Base-by-base conservation (phyloP, 1,140 invertebrate species). In the Adelges cooleyi region DNA sequence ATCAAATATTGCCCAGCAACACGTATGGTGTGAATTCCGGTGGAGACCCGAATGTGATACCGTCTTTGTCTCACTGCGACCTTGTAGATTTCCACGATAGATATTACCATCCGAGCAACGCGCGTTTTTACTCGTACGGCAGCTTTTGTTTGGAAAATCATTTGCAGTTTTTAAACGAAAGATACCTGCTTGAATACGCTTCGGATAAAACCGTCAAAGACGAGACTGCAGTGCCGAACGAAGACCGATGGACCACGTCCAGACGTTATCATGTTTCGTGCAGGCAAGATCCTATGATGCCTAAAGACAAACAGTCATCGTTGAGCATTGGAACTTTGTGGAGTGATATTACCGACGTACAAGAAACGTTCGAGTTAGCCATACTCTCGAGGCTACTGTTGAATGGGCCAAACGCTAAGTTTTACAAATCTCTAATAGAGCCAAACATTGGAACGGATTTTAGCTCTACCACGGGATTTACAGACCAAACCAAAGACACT, bases 21-120 rank as follows among this genome's bases (percentile, higher is more conserved):
- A 95, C 92, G 0, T 98, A 97, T 74, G 81, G 86, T 1, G 82
- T 86, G 68, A 84, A 89, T 27, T 90, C 86, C 25, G 94, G 94
- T 23, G 94, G 94, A 15, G 87, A 95, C 77, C 94, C 93, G 2
- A 72, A 86, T 50, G 76, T 80, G 68, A 98, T 98, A 71, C 90
- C 92, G 20, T 80, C 86, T 68, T 76, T 97, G 33, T 87, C 85
- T 0, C 86, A 92, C 77, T 70, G 86, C 66, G 82, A 92, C 74
- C 79, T 98, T 44, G 83, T 85, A 53, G 76, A 87, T 13, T 98
- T 96, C 73, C 92, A 98, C 76, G 71, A 77, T 13, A 83, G 82
- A 54, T 87, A 91, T 76, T 98, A 97, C 75, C 92, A 95, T 78
- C 93, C 93, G 0, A 90, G 86, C 67, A 98, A 97, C 79, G 80